phyloP scores from a whole-genome alignment of 2,797 vertebrate genomes.

The Eleutherodactylus coqui region DNA sequence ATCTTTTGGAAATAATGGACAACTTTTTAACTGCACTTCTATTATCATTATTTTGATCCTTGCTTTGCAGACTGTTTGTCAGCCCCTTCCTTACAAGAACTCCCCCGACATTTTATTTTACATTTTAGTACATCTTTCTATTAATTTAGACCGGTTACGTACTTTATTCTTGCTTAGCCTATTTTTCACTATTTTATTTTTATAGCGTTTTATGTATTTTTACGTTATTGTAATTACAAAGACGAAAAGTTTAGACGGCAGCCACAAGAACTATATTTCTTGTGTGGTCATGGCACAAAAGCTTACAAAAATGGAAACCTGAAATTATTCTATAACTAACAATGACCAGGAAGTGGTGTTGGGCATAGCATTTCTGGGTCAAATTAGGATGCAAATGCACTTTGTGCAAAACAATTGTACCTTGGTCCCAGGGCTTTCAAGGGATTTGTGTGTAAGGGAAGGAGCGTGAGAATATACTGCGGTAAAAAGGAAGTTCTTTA shows the following conservation, averaged over 20 bases:
- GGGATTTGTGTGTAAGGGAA: slow-evolving; percentile 52
- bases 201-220: background rate
- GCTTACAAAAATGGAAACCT: slow-evolving; percentile 18
- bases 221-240: background rate
- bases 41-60: background rate
- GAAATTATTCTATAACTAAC: slow-evolving; percentile 40
- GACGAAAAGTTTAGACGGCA: background rate
- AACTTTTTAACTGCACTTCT: no score
- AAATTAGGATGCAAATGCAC: slow-evolving; percentile 51
- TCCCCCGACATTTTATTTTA: background rate
- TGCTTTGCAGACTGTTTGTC: background rate
- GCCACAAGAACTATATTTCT: background rate
- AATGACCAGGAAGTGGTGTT: slow-evolving; percentile 45
- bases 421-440: slow-evolving; percentile 26
- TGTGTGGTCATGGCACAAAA: background rate
- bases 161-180: background rate
- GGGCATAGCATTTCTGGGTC: slow-evolving; percentile 28
- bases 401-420: slow-evolving; percentile 51
- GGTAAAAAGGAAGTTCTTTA: slow-evolving; percentile 50
- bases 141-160: background rate
- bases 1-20: background rate
- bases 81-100: background rate
- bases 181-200: background rate
- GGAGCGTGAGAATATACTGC: slow-evolving; percentile 52
- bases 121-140: background rate